phyloP scores from a whole-genome alignment of 1,140 invertebrate species.

The Solenopsis invicta region DNA sequence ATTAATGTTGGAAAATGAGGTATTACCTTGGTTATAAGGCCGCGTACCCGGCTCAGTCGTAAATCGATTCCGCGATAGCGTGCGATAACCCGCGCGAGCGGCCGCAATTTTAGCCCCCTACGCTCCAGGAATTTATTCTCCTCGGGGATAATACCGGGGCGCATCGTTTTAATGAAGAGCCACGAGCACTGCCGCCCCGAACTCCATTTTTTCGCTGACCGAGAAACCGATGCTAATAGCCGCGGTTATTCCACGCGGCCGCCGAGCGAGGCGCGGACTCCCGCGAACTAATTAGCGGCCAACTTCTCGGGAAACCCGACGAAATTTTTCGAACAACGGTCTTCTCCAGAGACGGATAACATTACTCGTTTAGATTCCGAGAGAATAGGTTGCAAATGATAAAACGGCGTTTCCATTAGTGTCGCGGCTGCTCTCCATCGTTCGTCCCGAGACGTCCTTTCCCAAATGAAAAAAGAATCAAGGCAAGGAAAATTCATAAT shows the following conservation, averaged over 20 bases:
- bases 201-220: slow-evolving; percentile 36
- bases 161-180: slow-evolving; percentile 60
- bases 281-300: slow-evolving; percentile 16
- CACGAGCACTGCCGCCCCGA: slow-evolving; percentile 37
- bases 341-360: background rate
- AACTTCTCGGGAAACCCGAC: slow-evolving; percentile 10
- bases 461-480: background rate
- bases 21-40: slow-evolving; percentile 47
- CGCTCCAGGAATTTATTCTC: slow-evolving; percentile 39
- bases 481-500: slow-evolving; percentile 42
- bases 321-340: slow-evolving; percentile 11
- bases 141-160: slow-evolving; percentile 31
- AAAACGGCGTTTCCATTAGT: background rate
- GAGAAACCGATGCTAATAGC: slow-evolving; percentile 51
- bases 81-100: slow-evolving; percentile 36
- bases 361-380: background rate
- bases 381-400: background rate
- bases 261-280: background rate
- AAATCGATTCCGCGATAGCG: slow-evolving; percentile 55
- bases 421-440: background rate
- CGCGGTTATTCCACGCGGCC: background rate
- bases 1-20: slow-evolving; percentile 52
- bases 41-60: slow-evolving; percentile 39
- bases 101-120: slow-evolving; percentile 40
- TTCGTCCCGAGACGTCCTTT: background rate